These are phyloP conservation scores for Caenorhabditis sp. DNA, from an alignment of 2,888 invertebrate species.

Conservation along the genomic window DNA sequence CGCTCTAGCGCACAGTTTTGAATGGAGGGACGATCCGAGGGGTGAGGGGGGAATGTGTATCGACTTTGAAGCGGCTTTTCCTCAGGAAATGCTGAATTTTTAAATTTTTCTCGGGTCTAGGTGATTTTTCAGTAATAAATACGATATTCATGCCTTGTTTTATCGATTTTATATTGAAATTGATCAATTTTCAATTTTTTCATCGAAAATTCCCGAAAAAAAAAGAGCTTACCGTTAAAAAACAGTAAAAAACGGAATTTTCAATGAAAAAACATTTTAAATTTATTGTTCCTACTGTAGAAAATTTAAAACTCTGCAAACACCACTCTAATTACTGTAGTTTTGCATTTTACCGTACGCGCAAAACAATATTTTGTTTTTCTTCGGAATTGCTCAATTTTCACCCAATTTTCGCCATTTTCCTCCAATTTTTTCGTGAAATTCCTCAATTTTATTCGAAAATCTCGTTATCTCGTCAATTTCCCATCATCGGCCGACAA, in stretches of 20 bases:
- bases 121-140: not conserved
- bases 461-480: conserved; percentile 33
- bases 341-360: not conserved
- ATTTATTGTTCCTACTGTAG: not conserved
- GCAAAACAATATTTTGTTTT: too few relatives aligned
- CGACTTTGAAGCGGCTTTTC: not conserved
- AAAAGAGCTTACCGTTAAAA: not conserved
- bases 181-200: not conserved
- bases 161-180: not conserved
- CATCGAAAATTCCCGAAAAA: not conserved
- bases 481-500: not conserved
- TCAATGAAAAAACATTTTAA: not conserved
- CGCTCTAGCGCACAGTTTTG: not conserved
- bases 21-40: not conserved
- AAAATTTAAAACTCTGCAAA: not conserved
- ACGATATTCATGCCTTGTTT: not conserved
- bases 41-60: not conserved
- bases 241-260: not conserved
- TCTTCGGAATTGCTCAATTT: not conserved
- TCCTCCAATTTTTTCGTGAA: not conserved
- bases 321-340: not conserved
- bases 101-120: not conserved
- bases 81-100: not conserved
- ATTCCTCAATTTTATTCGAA: not conserved
- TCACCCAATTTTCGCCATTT: not conserved